Percentiles rank a stretch among this genome's conserved stretches.
Evolutionary conservation across 2,888 invertebrate species (phyloP).

Genomic region (Sepioteuthis lessoniana): DNA sequence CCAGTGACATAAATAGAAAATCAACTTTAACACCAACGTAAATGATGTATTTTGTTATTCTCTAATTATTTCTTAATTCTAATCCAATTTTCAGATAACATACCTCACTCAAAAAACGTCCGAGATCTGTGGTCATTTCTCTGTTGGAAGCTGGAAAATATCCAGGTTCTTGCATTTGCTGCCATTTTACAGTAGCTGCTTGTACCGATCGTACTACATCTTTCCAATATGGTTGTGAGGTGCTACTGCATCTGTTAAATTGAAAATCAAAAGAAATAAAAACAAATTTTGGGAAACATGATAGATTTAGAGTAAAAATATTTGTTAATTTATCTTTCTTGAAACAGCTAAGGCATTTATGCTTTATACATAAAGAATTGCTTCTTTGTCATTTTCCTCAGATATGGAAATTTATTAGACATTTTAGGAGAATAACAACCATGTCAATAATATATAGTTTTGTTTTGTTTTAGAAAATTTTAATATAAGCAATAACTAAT

Average conservation of each 20-base stretch:
- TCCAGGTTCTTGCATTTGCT: conserved; percentile 46
- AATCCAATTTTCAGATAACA: neutral
- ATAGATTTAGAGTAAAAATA: neutral
- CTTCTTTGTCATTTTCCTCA: neutral
- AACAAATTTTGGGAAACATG: neutral
- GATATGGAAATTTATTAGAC: neutral
- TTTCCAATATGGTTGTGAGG: conserved; percentile 43
- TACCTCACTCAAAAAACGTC: conserved; percentile 52
- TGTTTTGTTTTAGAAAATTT: too few species aligned
- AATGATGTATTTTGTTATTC: neutral
- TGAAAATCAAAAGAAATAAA: neutral
- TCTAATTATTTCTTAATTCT: neutral
- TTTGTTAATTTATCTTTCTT: neutral
- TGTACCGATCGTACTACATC: conserved; percentile 45
- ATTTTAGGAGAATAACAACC: too few species aligned
- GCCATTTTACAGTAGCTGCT: conserved; percentile 34
- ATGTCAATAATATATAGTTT: too few species aligned
- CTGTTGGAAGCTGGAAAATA: conserved; percentile 39
- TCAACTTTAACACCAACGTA: neutral
- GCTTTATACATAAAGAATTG: neutral
- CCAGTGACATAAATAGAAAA: neutral
- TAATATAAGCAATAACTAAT: too few species aligned
- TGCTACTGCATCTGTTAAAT: conserved; percentile 36
- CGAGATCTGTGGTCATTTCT: conserved; percentile 50
- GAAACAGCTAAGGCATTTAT: neutral